These are phyloP conservation scores for Platycercus adscitus DNA, from an alignment of 2,113 vertebrate genomes.

Conservation along the genomic window DNA sequence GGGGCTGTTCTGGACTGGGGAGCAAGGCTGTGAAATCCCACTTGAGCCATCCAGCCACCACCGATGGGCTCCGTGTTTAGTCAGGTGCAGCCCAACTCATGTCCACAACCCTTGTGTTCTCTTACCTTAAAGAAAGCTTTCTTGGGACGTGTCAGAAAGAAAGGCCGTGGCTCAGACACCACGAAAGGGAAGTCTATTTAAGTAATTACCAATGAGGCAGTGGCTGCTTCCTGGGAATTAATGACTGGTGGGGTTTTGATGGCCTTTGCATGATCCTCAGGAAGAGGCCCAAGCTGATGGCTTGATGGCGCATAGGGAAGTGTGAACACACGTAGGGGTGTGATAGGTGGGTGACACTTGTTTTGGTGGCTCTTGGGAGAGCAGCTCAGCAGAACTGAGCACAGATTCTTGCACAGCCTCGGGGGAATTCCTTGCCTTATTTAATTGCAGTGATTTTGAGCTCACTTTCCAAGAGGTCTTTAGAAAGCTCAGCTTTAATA, in stretches of 20 bases:
- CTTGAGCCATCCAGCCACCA: not conserved
- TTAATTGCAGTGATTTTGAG: not conserved
- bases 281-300: not conserved
- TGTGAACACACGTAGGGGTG: fast-evolving
- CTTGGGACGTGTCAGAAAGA: not conserved
- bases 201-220: constrained; percentile 29
- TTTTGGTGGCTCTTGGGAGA: not conserved
- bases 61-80: not conserved
- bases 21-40: not conserved
- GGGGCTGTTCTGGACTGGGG: not conserved
- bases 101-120: not conserved
- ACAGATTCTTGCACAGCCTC: not conserved
- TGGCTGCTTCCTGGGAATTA: constrained; percentile 26
- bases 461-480: not conserved
- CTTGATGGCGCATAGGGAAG: not conserved
- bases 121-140: constrained; percentile 17
- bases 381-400: not conserved
- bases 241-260: not conserved
- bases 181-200: constrained; percentile 42
- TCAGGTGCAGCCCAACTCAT: constrained; percentile 45
- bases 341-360: not conserved
- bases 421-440: not conserved
- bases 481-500: constrained; percentile 20
- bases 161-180: not conserved
- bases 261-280: not conserved